Base-by-base conservation (phyloP, 1,140 invertebrate species). In the Heterodera schachtii region DNA sequence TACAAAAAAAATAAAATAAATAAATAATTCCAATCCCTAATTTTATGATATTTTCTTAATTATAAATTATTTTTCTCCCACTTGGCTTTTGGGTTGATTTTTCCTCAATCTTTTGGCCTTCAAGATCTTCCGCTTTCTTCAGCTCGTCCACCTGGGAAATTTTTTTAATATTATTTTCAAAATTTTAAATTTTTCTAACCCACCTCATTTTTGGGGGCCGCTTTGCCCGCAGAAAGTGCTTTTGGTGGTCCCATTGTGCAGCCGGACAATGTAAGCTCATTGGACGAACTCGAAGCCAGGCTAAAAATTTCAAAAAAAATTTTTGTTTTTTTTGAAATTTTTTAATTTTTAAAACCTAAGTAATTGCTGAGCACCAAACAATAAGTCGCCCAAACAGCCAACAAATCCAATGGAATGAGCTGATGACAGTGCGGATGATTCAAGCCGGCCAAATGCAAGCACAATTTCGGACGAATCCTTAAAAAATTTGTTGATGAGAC, bases 331-430 rank as follows among this genome's bases (percentile, higher is more conserved):
- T 64, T 19, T 3, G 5, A 64, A 64, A 64, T 64, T 64, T 60
- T 60, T 60, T 60, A 52, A 3, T 60, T 60, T 64, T 64, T 19
- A n/a, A 19, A 19, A 64, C 57, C 44, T 71, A 16, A 71, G 70
- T 47, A 69, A 21, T 47, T 78, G 49, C 7, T 43, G 8, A 9
- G 94, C 93, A 87, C 96, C 95, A 4, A 96, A 90, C 1, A 94
- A 95, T 1, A 94, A 93, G 88, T 97, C 95, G 13, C 94, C 94
- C 69, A 97, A 93, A 87, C 95, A 96, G 2, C 95, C 95, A 44
- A 92, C 90, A 87, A 95, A 95, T 16, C 67, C 76, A 19, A 69
- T 79, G 44, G 84, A 86, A 19, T 82, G 46, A 21, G 79, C 83
- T 21, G 67, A 31, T 31, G 49, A 52, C 6, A 85, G 31, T 31